Evolutionary conservation across 2,113 vertebrate species (phyloP).

Genomic region (Channa argus): DNA sequence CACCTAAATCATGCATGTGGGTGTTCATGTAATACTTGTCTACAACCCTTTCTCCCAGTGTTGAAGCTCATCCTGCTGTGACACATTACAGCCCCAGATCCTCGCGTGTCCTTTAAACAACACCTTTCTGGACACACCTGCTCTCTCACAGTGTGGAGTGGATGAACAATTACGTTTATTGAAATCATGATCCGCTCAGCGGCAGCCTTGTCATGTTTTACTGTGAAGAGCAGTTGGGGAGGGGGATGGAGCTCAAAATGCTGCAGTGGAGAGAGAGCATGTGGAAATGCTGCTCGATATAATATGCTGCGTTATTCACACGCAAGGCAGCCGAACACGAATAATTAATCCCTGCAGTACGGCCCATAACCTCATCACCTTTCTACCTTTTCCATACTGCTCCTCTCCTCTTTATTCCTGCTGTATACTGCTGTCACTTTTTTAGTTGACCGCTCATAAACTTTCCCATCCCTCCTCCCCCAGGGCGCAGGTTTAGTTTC

Average conservation of each 20-base stretch:
- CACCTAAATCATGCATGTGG: conserved; percentile 22
- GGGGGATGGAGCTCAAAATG: too few relatives aligned
- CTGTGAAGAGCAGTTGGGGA: too few relatives aligned
- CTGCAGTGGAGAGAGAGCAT: too few relatives aligned
- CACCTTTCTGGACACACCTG: neutral
- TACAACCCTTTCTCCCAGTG: neutral
- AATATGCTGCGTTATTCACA: conserved; percentile 49
- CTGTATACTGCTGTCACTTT: neutral
- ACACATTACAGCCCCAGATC: neutral
- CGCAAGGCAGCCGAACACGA: conserved; percentile 23
- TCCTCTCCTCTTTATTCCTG: neutral
- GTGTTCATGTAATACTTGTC: neutral
- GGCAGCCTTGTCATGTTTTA: neutral
- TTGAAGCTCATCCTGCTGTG: neutral
- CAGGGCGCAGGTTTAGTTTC: too few relatives aligned
- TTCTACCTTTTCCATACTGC: neutral
- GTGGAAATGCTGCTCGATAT: conserved; percentile 29
- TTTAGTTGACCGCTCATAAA: too few relatives aligned
- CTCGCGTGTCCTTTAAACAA: too few relatives aligned
- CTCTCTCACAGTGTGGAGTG: neutral
- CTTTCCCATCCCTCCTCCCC: too few relatives aligned
- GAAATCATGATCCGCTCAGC: conserved; percentile 28
- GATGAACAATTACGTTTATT: conserved; percentile 31
- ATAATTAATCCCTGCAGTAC: conserved; percentile 34
- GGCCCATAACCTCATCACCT: neutral